Conservation (phyloP, 2,888 invertebrate species). For the Pantelozetes paolii region DNA sequence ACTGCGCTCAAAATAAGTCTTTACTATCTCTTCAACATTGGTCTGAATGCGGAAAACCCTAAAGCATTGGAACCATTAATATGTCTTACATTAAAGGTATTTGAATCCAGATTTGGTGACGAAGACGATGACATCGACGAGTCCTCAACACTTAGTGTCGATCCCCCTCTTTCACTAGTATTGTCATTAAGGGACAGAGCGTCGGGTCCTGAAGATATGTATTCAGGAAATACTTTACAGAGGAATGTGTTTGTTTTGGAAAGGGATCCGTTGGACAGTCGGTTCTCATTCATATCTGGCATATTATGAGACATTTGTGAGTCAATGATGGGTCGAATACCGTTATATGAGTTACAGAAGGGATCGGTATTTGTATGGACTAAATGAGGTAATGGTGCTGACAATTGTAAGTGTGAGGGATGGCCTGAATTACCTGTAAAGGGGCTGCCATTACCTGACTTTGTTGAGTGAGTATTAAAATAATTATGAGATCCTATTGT, state of each 20-base stretch:
- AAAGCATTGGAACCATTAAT: constrained; percentile 8
- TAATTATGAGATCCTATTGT: constrained; percentile 19
- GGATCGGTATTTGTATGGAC: not conserved
- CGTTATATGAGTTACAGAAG: not conserved
- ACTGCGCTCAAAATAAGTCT: too few relatives aligned
- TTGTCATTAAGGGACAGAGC: constrained; percentile 19
- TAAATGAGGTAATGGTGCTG: constrained; percentile 7
- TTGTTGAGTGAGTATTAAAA: not conserved
- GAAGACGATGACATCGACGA: constrained; percentile 12
- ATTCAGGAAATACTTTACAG: constrained; percentile 16
- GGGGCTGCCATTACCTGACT: not conserved
- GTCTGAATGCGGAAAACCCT: constrained; percentile 15
- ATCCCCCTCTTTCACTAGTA: constrained; percentile 8
- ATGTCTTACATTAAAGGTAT: not conserved
- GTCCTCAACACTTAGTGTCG: constrained; percentile 9
- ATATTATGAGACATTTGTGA: not conserved
- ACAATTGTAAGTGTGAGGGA: not conserved
- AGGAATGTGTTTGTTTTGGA: constrained; percentile 21
- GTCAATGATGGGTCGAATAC: constrained; percentile 4
- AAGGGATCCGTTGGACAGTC: not conserved
- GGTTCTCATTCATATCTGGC: constrained; percentile 12
- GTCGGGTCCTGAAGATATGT: constrained; percentile 14
- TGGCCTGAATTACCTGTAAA: not conserved
- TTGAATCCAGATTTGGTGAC: not conserved
- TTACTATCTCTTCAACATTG: not conserved